phyloP scores from a whole-genome alignment of 2,113 vertebrate species.

The Scomber japonicus region DNA sequence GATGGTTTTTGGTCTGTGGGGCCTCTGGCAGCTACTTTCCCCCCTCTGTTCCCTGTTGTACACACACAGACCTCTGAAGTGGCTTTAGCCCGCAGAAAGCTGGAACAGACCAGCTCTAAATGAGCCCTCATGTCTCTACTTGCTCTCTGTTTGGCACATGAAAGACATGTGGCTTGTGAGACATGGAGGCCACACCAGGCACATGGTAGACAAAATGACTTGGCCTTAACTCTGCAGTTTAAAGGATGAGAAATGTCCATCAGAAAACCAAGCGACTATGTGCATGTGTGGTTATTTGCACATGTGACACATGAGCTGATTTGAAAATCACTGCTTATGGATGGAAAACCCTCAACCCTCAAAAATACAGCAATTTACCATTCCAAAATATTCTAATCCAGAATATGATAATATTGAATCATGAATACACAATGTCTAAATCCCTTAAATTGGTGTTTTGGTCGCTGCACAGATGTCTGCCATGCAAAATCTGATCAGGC shows the following conservation, averaged over 20 bases:
- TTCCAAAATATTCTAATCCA: constrained; percentile 3
- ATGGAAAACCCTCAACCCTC: not conserved
- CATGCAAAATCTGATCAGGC: constrained; percentile 18
- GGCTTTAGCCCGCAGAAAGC: constrained; percentile 69
- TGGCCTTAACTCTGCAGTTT: constrained; percentile 39
- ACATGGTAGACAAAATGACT: constrained; percentile 55
- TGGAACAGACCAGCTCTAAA: constrained; percentile 62
- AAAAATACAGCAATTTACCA: constrained; percentile 2
- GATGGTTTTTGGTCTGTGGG: constrained; percentile 47
- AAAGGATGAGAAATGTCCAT: constrained; percentile 36
- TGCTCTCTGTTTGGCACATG: constrained; percentile 63
- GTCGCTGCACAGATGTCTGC: constrained; percentile 1
- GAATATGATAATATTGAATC: not conserved
- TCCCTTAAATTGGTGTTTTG: constrained; percentile 22
- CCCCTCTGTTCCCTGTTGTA: constrained; percentile 26
- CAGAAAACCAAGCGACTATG: constrained; percentile 2
- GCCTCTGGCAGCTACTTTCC: constrained; percentile 24
- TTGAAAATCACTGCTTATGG: constrained; percentile 6
- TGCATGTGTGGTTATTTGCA: constrained; percentile 12
- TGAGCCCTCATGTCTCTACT: constrained; percentile 68
- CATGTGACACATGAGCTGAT: constrained; percentile 10
- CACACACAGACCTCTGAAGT: constrained; percentile 70
- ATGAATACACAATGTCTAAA: constrained; percentile 5
- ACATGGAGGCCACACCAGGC: constrained; percentile 53
- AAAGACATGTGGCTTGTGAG: constrained; percentile 69